phyloP scores from a whole-genome alignment of 2,797 vertebrate genomes.

The Sebastes wilsoni region DNA sequence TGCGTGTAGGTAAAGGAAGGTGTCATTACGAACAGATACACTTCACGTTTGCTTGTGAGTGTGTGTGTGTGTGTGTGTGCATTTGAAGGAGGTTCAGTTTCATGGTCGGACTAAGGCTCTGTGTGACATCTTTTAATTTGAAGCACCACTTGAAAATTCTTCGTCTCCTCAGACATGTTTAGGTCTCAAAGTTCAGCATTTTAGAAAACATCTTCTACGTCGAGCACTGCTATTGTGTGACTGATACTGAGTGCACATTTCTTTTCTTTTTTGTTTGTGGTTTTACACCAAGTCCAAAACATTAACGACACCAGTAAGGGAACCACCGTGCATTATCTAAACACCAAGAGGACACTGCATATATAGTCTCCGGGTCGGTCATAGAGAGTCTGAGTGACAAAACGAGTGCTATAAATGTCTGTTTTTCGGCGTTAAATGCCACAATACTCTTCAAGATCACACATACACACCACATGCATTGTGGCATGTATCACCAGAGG shows the following conservation, averaged over 20 bases:
- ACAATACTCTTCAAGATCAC: background rate
- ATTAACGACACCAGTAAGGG: background rate
- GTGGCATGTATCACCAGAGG: background rate
- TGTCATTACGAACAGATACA: conserved; percentile 1
- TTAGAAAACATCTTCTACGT: background rate
- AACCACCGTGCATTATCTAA: background rate
- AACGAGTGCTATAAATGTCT: background rate
- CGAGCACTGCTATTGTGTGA: background rate
- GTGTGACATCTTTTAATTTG: background rate
- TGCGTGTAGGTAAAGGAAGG: background rate
- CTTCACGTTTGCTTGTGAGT: background rate
- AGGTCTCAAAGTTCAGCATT: background rate
- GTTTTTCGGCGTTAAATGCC: background rate
- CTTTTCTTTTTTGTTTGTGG: background rate
- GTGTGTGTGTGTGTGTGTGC: background rate
- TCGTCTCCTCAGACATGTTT: background rate
- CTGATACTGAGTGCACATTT: background rate
- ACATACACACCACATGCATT: background rate
- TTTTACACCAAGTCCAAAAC: background rate
- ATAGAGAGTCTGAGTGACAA: background rate
- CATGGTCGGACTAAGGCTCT: background rate
- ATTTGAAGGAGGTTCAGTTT: background rate
- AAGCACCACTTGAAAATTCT: background rate
- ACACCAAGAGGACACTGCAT: background rate
- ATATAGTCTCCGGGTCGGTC: background rate